These are phyloP conservation scores for Pseudochromis fuscus DNA, from an alignment of 2,797 vertebrate species.

Conservation along the genomic window DNA sequence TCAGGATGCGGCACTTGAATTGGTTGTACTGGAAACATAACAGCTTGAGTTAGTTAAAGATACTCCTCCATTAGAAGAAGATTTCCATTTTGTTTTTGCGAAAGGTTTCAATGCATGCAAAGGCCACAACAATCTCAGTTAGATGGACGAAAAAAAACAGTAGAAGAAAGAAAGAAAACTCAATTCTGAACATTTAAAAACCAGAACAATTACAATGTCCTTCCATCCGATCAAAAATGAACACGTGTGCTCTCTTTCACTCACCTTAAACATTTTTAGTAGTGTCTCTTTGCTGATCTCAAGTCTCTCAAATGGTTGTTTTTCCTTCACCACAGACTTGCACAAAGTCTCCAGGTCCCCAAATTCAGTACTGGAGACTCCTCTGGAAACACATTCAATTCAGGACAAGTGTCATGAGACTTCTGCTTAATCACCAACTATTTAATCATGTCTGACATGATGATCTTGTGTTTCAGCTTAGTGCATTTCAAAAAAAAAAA, in stretches of 20 bases:
- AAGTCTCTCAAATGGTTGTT: slow-evolving; percentile 94
- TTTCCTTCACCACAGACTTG: slow-evolving; percentile 91
- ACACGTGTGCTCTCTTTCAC: background rate
- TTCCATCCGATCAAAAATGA: background rate
- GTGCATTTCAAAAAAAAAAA: background rate
- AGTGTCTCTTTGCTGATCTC: slow-evolving; percentile 93
- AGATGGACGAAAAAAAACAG: too few relatives aligned
- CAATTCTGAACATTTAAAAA: background rate
- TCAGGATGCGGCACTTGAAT: slow-evolving; percentile 96
- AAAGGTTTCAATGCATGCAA: too few relatives aligned
- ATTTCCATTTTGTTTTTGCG: background rate
- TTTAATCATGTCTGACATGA: background rate
- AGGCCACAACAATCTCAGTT: too few relatives aligned
- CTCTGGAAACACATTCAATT: slow-evolving; percentile 78
- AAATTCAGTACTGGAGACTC: slow-evolving; percentile 92
- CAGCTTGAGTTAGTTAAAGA: background rate
- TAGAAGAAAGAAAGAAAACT: too few relatives aligned
- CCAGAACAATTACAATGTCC: background rate
- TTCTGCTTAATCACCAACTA: background rate
- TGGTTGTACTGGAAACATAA: slow-evolving; percentile 90
- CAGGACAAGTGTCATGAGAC: background rate
- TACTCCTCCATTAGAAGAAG: background rate
- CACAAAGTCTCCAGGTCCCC: slow-evolving; percentile 88
- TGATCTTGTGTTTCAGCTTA: background rate
- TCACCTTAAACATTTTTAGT: slow-evolving; percentile 96